Evolutionary conservation across 2,797 vertebrate genomes (phyloP), one percentile per base, ranked within the genome.

Genomic region (Fratercula arctica): DNA sequence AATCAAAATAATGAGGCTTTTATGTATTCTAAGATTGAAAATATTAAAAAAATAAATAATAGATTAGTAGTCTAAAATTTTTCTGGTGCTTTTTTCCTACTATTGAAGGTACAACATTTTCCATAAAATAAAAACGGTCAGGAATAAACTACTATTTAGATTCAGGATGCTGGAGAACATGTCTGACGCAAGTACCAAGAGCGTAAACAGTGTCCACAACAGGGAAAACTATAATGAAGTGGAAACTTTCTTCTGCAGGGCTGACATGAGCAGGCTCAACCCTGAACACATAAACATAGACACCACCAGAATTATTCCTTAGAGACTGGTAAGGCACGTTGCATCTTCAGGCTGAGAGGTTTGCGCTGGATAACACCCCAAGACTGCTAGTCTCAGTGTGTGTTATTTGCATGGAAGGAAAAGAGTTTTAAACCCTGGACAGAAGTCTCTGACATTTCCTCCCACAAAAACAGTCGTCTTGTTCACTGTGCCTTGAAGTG

Each of bases 391-490:
- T 85, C 80, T 78, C 48, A 12, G 45, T 24, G 45, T 87, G 2
- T 29, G 35, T 63, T 57, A 7, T 56, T 50, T 92, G 45, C 24
- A 20, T 31, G 23, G 64, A 41, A 80, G 9, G 46, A 29, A 48
- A 67, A 59, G 17, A 60, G 54, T 59, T 84, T 87, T 54, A 39
- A 86, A 29, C 37, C 35, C 76, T 29, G 70, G 16, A 56, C 53
- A 64, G 79, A 79, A 95, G 78, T 46, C 28, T 75, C 43, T 94
- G 37, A 21, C 43, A 35, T 67, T 80, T 93, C 11, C 24, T 92
- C 54, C 70, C 43, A 28, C 39, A 39, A 59, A 79, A 82, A 53
- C 7, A 6, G 25, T 35, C 8, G 16, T 54, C 17, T 29, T 9
- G 4, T 53, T 74, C 37, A 5, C 35, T 0, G 1, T 70, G 73